A percentile compares a stretch with the other conserved stretches of the same genome.
phyloP scores from a whole-genome alignment of 2,113 vertebrate genomes.

The Eulacestoma nigropectus region DNA sequence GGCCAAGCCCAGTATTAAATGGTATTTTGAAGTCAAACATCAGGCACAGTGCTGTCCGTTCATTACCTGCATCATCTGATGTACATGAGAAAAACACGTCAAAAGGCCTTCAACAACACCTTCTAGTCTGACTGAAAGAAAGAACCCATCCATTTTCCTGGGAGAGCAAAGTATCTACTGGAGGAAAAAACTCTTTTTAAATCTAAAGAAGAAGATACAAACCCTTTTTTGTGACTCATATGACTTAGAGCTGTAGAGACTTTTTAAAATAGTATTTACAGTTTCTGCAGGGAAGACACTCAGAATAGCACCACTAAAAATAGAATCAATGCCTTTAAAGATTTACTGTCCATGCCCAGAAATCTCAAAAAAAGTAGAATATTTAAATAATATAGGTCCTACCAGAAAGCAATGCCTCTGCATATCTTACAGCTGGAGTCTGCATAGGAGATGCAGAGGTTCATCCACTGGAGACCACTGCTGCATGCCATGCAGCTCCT shows the following conservation, averaged over 20 bases:
- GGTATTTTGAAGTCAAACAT: neutral
- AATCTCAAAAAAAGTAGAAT: neutral
- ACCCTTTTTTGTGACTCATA: slow-evolving; percentile 17
- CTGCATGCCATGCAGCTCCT: neutral
- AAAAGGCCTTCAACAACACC: neutral
- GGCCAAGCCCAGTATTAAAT: neutral
- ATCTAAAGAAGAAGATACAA: neutral
- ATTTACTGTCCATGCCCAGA: neutral
- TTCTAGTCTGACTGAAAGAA: neutral
- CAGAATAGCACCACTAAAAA: slow-evolving; percentile 35
- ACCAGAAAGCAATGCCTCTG: neutral
- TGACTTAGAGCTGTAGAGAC: slow-evolving; percentile 10
- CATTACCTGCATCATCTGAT: neutral
- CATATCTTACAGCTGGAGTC: neutral
- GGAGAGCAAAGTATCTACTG: neutral
- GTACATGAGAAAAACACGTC: neutral
- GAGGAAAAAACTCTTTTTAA: neutral
- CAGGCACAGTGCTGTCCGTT: neutral
- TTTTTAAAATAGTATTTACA: slow-evolving; percentile 42
- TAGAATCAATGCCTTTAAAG: neutral
- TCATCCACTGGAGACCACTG: neutral
- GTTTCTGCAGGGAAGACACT: slow-evolving; percentile 23
- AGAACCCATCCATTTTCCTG: neutral
- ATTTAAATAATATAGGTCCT: neutral
- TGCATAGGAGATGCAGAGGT: neutral